Conservation (phyloP, 2,888 invertebrate genomes). For the Clanis bilineata region DNA sequence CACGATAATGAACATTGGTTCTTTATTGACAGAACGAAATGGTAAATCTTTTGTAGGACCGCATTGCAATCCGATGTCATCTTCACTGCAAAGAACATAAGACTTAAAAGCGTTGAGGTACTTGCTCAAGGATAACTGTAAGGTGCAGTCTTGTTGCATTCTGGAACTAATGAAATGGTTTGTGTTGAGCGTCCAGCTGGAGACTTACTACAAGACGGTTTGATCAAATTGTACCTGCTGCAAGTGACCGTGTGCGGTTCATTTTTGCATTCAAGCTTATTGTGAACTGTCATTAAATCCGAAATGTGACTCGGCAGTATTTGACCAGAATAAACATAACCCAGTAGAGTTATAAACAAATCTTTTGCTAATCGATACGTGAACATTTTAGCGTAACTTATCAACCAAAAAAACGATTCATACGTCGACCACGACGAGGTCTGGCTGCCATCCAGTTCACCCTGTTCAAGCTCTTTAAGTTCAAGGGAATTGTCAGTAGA, state of each 20-base stretch:
- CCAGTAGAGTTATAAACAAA: conserved; percentile 44
- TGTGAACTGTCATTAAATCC: conserved; percentile 54
- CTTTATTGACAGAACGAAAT: conserved; percentile 36
- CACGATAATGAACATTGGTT: conserved; percentile 50
- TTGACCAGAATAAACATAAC: conserved; percentile 48
- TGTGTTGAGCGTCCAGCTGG: conserved; percentile 40
- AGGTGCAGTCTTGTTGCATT: conserved; percentile 32
- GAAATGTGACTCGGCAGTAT: conserved; percentile 56
- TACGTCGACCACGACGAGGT: conserved; percentile 52
- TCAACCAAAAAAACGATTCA: conserved; percentile 59
- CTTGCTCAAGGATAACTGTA: conserved; percentile 33
- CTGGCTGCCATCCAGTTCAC: conserved; percentile 44
- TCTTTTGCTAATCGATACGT: conserved; percentile 57
- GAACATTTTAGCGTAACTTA: conserved; percentile 59
- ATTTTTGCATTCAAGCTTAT: conserved; percentile 44
- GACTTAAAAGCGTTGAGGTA: conserved; percentile 44
- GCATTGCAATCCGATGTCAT: conserved; percentile 42
- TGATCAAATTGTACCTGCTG: conserved; percentile 52
- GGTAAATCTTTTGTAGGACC: conserved; percentile 34
- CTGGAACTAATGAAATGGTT: conserved; percentile 52
- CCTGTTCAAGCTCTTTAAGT: neutral
- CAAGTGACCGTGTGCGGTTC: conserved; percentile 46
- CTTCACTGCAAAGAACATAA: conserved; percentile 57
- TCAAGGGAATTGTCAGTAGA: conserved; percentile 30
- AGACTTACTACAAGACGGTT: conserved; percentile 34